These are phyloP conservation scores for Sialia sialis DNA, from an alignment of 2,113 vertebrate species.

Conservation along the genomic window DNA sequence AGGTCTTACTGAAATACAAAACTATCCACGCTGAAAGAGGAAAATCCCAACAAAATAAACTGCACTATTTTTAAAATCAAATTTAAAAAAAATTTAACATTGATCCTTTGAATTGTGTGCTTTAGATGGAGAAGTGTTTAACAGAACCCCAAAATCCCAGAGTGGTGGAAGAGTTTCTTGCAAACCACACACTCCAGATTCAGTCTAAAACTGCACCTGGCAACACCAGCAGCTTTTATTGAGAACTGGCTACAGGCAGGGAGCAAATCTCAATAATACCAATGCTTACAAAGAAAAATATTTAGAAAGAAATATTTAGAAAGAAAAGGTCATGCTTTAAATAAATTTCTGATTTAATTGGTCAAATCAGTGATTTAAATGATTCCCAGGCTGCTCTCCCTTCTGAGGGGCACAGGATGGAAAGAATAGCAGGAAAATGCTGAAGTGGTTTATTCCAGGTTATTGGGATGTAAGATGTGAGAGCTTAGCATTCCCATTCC, in stretches of 20 bases:
- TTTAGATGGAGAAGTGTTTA: not conserved
- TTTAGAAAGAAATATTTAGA: too few species aligned
- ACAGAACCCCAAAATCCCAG: not conserved
- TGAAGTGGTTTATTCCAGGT: not conserved
- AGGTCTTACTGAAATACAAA: not conserved
- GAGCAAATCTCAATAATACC: not conserved
- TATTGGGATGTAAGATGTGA: not conserved
- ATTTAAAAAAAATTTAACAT: not conserved
- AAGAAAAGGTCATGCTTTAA: not conserved
- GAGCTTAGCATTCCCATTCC: not conserved
- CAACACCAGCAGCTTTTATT: not conserved
- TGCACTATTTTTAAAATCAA: not conserved
- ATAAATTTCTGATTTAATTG: not conserved
- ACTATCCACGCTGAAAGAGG: rapidly evolving
- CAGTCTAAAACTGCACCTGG: not conserved
- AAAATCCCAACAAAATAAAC: rapidly evolving
- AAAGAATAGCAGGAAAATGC: not conserved
- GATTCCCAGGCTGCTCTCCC: not conserved
- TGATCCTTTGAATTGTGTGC: not conserved
- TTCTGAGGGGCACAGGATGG: not conserved
- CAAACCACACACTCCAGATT: not conserved
- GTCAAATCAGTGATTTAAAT: not conserved
- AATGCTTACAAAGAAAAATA: too few species aligned
- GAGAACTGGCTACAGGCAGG: rapidly evolving
- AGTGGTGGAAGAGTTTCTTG: not conserved